Conservation (phyloP, 2,888 invertebrate genomes). For the Ephialtes manifestator region DNA sequence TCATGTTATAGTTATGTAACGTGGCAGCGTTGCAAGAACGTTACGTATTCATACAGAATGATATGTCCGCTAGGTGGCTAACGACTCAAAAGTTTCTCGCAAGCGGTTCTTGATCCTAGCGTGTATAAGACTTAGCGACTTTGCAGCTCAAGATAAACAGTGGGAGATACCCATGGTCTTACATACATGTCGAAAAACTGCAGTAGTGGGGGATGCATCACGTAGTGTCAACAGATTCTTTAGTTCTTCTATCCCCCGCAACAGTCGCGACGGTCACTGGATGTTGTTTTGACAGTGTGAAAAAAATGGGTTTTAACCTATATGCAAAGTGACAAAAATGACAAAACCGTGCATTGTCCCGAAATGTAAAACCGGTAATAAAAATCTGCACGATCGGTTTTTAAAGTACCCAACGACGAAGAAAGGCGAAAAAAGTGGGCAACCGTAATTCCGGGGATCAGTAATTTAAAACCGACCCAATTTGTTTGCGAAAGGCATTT, state of each 20-base stretch:
- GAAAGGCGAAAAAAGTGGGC: no score
- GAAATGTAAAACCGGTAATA: neutral
- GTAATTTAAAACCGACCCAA: no score
- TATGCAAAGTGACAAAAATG: constrained; percentile 1
- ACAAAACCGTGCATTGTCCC: neutral
- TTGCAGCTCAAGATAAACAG: no score
- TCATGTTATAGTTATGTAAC: no score
- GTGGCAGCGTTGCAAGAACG: no score
- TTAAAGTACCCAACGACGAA: constrained; percentile 4
- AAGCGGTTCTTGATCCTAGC: no score
- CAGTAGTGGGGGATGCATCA: neutral
- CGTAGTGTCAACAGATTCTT: constrained; percentile 7
- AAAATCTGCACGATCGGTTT: neutral
- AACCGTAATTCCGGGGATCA: no score
- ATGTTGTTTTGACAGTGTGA: neutral
- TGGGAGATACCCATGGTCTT: no score
- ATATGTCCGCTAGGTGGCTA: no score
- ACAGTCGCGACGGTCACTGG: neutral
- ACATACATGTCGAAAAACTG: neutral
- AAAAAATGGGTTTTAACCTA: neutral
- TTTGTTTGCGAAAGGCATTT: neutral
- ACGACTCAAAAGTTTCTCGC: no score
- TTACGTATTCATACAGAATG: no score
- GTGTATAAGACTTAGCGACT: no score
- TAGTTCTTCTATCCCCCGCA: neutral